A percentile compares a stretch with the other conserved stretches of the same genome.
These are phyloP conservation scores for Dysmachus trigonus DNA, from an alignment of 2,888 invertebrate species.

Conservation along the genomic window DNA sequence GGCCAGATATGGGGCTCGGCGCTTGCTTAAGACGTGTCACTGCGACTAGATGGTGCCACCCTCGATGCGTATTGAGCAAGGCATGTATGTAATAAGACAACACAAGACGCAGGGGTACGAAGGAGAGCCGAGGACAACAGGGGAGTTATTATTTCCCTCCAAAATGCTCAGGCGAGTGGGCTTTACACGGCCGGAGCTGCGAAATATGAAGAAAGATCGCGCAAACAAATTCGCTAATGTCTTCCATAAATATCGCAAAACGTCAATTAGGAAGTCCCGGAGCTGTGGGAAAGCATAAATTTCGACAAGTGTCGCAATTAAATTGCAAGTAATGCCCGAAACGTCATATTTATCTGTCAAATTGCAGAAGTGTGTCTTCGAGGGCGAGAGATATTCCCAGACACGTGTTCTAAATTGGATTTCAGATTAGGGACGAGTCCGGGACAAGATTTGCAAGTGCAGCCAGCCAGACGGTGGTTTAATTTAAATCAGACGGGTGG, in stretches of 20 bases:
- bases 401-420: conserved; percentile 42
- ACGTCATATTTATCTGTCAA: conserved; percentile 50
- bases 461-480: conserved; percentile 36
- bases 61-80: background rate
- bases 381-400: conserved; percentile 27
- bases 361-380: conserved; percentile 41
- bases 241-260: conserved; percentile 49
- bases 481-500: conserved; percentile 43
- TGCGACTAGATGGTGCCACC: background rate
- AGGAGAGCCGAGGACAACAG: background rate
- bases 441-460: conserved; percentile 35
- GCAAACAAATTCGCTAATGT: conserved; percentile 48
- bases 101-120: background rate
- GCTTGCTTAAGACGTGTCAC: background rate
- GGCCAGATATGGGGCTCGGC: background rate
- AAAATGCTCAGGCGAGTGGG: background rate
- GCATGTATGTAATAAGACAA: background rate
- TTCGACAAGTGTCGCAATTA: conserved; percentile 51
- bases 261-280: conserved; percentile 49
- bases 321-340: conserved; percentile 48
- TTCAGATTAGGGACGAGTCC: conserved; percentile 33
- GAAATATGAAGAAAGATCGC: conserved; percentile 4
- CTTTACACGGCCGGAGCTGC: background rate
- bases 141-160: background rate
- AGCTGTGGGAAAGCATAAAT: conserved; percentile 50